Evolutionary conservation across 64 coral and sea anemone species (phyloP), one percentile per base, ranked within the genome.

Genomic region (Acropora tenuis): DNA sequence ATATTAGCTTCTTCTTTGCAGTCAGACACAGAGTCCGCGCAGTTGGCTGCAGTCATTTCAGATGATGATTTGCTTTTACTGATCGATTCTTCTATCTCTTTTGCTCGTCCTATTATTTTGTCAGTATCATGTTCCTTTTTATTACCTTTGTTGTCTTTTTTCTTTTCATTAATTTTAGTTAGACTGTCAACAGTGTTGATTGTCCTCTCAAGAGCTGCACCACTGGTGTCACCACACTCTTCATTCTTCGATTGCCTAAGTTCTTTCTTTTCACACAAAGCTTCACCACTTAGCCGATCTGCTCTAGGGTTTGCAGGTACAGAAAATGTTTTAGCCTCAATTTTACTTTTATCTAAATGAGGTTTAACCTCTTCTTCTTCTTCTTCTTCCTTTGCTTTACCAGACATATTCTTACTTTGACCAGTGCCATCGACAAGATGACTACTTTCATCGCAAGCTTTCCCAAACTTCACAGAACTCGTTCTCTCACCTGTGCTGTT

Each of bases 121-220:
- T 46, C 66, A 44, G 63, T 10, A 5, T 46, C 7, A 47, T 18
- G 48, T 69, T 19, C 1, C 2, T 4, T 13, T 19, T 49, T 72
- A n/a, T 69, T 11, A 20, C 0, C 2, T 5, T 4, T 40, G 30
- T 78, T 19, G 9, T 1, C 7, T 5, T 12, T 12, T 9, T 69
- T 40, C 74, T 63, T 66, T 76, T 87, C 86, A 20, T 45, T 53
- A 73, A 57, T 63, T 73, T 47, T 59, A 80, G 4, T 12, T 12
- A 3, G 43, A 71, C 50, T 71, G 41, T 46, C 59, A 6, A 45
- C 59, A 46, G 52, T 45, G 12, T 41, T 41, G 45, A 16, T 41
- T 63, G 43, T 12, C 1, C 55, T 41, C 0, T 81, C 19, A 18
- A 2, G 20, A 11, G 15, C 48, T 3, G 8, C 82, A 48, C 0